phyloP scores from a whole-genome alignment of 2,888 invertebrate species.

The Aspidapion aeneum region DNA sequence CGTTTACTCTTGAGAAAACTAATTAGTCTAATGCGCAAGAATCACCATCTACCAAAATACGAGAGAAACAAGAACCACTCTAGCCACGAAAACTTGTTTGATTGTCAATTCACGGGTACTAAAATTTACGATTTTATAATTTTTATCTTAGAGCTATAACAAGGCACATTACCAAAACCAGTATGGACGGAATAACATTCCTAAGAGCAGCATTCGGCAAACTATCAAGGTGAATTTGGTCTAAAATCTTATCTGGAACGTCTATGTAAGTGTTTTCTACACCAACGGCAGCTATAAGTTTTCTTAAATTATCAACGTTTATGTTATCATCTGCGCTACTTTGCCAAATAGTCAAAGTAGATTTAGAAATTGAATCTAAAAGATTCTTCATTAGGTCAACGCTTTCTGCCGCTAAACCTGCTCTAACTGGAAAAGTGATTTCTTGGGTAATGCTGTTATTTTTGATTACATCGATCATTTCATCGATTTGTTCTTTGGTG shows the following conservation, averaged over 20 bases:
- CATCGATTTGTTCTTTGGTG: slow-evolving; percentile 58
- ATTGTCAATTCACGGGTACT: too few relatives aligned
- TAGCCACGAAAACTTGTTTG: too few relatives aligned
- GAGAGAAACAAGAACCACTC: too few relatives aligned
- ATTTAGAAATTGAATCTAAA: slow-evolving; percentile 51
- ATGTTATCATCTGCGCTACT: slow-evolving; percentile 67
- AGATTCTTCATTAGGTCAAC: slow-evolving; percentile 56
- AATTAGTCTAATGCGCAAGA: too few relatives aligned
- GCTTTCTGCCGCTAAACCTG: slow-evolving; percentile 66
- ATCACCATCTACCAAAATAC: too few relatives aligned
- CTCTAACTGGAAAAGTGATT: slow-evolving; percentile 79
- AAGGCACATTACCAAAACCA: too few relatives aligned
- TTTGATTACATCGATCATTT: slow-evolving; percentile 62
- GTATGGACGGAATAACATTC: too few relatives aligned
- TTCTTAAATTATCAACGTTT: slow-evolving; percentile 60
- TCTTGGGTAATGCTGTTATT: slow-evolving; percentile 56
- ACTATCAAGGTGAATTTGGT: slow-evolving; percentile 48
- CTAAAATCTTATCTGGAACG: slow-evolving; percentile 62
- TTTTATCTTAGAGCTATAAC: too few relatives aligned
- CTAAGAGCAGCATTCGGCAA: too few relatives aligned
- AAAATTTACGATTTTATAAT: too few relatives aligned
- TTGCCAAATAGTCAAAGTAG: slow-evolving; percentile 74
- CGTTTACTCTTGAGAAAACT: too few relatives aligned
- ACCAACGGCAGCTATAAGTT: slow-evolving; percentile 65
- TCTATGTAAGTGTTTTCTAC: slow-evolving; percentile 71